Evolutionary conservation across 1,140 invertebrate genomes (phyloP).

Genomic region (Drosophila repletoides): DNA sequence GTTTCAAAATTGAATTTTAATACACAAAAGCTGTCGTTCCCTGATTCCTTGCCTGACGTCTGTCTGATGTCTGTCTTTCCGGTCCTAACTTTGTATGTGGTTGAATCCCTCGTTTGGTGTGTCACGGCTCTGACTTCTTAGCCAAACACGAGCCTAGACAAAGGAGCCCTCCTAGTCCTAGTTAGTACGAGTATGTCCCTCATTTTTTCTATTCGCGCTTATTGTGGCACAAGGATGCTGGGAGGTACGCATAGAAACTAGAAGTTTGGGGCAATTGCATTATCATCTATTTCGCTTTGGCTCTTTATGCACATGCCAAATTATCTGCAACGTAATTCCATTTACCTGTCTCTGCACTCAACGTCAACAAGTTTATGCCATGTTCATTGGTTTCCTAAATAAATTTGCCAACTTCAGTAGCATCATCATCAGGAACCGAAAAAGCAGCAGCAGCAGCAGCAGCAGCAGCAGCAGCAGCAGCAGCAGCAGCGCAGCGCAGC

Average conservation of each 20-base stretch:
- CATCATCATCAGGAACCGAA: too few species aligned
- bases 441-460: conserved; percentile 5
- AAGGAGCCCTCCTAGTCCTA: not conserved
- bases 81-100: not conserved
- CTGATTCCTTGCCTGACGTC: not conserved
- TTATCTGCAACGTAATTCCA: conserved; percentile 43
- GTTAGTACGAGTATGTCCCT: not conserved
- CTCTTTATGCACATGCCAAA: conserved; percentile 16
- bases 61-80: too few species aligned
- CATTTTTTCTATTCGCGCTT: not conserved
- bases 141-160: conserved; percentile 17
- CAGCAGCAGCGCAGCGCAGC: conserved; percentile 2
- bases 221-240: conserved; percentile 22
- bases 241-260: too few species aligned
- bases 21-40: conserved; percentile 52
- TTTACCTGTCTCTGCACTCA: conserved; percentile 26
- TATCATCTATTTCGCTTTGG: conserved; percentile 17
- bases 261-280: conserved; percentile 35
- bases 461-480: conserved; percentile 4
- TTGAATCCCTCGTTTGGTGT: not conserved
- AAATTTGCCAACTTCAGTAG: conserved; percentile 48
- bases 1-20: conserved; percentile 69
- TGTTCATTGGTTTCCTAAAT: conserved; percentile 61
- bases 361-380: conserved; percentile 28
- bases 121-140: conserved; percentile 1